These are phyloP conservation scores for Cynopterus brachyotis DNA, from an alignment of 2,113 vertebrate genomes.

Conservation along the genomic window DNA sequence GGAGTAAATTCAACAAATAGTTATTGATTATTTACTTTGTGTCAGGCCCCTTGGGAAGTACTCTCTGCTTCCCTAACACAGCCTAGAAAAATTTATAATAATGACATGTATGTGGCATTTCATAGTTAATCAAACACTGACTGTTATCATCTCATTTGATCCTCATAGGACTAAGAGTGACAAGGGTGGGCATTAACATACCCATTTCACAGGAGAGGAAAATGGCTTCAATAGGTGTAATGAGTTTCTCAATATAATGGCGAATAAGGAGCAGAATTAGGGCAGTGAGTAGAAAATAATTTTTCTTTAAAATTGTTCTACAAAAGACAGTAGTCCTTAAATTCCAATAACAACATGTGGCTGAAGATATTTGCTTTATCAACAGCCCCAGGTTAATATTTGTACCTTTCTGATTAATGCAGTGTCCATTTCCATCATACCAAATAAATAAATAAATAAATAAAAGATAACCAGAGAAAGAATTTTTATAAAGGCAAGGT, in stretches of 20 bases:
- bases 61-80: not conserved
- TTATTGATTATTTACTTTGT: not conserved
- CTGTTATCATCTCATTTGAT: not conserved
- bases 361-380: slow-evolving; percentile 17
- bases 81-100: not conserved
- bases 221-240: not conserved
- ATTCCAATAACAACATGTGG: not conserved
- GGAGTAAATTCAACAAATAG: not conserved
- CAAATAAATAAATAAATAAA: not conserved
- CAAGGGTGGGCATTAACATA: not conserved
- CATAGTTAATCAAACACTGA: not conserved
- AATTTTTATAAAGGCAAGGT: slow-evolving; percentile 55
- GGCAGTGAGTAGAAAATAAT: not conserved
- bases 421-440: not conserved
- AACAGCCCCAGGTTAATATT: not conserved
- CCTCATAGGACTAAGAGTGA: not conserved
- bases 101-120: not conserved
- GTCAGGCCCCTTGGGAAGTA: not conserved
- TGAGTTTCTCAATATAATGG: not conserved
- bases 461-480: not conserved
- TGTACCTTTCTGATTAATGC: not conserved
- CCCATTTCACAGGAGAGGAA: not conserved
- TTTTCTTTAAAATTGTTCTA: not conserved
- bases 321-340: not conserved
- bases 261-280: not conserved